Evolutionary conservation across 2,113 vertebrate species (phyloP), one percentile per base, ranked within the genome.

Genomic region (Hippolais icterina): DNA sequence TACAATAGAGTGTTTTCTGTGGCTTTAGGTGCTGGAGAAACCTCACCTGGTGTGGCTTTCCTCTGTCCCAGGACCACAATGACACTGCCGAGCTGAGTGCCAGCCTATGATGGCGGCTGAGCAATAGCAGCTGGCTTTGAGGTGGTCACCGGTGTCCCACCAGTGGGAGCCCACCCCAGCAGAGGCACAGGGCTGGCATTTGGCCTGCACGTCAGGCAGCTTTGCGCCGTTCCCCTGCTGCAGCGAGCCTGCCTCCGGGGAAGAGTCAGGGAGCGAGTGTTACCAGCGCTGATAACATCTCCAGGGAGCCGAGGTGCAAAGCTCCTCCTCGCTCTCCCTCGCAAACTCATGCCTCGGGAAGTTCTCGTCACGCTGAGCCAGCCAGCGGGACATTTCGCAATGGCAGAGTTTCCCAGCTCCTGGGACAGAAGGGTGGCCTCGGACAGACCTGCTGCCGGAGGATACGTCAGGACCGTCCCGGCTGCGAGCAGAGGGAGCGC

Each of bases 81-180:
- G 10, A 6, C 1, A 4, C 11, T 2, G 1, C 41, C 5, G 6
- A 31, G 68, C 53, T 44, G 83, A 29, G 41, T 7, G 28, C 0
- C 2, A 46, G 56, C 3, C 0, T 8, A 0, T 2, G 39, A 20
- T 2, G 1, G 1, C 27, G 15, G 17, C 65, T 39, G 54, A 87
- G 65, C 46, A 7, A 4, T 2, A 3, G 6, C 41, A 56, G 59
- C 7, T 23, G n/a, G 13, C 65, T 54, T 5, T 17, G 63, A 56
- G 50, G 42, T 15, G 28, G 22, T 64, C 37, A 1, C 54, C 3
- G 44, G n/a, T 27, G 14, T 42, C 47, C 12, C 52, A 3, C 3
- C 35, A 8, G 84, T 3, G 24, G 47, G 53, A 68, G n/a, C 29
- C 77, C 77, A 11, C 5, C 29, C 0, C n/a, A 20, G 35, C 52